phyloP scores from a whole-genome alignment of 2,113 vertebrate genomes.

The Ifrita kowaldi region DNA sequence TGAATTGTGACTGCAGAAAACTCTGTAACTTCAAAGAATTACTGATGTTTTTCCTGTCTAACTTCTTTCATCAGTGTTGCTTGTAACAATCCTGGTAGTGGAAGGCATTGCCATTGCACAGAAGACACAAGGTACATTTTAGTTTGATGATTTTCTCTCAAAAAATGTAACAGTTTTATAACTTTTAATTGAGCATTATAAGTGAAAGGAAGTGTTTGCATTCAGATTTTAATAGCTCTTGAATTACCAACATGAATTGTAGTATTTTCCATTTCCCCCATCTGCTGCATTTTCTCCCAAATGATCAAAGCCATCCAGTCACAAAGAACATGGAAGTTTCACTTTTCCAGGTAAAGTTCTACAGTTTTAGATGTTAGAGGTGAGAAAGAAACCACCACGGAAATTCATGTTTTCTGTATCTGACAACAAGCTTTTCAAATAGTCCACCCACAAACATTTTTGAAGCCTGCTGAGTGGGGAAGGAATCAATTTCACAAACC shows the following conservation, averaged over 20 bases:
- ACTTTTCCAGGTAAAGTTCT: not conserved
- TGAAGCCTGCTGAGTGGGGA: not conserved
- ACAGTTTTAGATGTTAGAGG: not conserved
- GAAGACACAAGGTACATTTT: constrained; percentile 87
- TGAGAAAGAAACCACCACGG: not conserved
- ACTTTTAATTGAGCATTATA: not conserved
- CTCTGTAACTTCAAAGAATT: not conserved
- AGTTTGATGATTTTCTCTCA: not conserved
- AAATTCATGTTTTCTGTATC: constrained; percentile 5
- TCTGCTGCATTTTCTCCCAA: not conserved
- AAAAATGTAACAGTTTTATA: not conserved
- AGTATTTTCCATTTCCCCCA: not conserved
- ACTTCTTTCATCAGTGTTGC: constrained; percentile 80
- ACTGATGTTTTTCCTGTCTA: constrained; percentile 44
- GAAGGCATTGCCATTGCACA: constrained; percentile 93
- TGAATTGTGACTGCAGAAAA: not conserved
- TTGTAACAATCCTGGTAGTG: constrained; percentile 90
- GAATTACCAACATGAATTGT: not conserved
- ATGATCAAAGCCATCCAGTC: not conserved
- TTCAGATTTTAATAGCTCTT: not conserved
- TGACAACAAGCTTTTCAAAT: constrained; percentile 33
- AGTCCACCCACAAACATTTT: constrained; percentile 25
- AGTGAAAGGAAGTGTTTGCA: not conserved
- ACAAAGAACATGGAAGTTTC: not conserved
- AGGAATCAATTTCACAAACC: constrained; percentile 9